Conservation (phyloP, 2,113 vertebrate genomes). For the Bucco capensis region DNA sequence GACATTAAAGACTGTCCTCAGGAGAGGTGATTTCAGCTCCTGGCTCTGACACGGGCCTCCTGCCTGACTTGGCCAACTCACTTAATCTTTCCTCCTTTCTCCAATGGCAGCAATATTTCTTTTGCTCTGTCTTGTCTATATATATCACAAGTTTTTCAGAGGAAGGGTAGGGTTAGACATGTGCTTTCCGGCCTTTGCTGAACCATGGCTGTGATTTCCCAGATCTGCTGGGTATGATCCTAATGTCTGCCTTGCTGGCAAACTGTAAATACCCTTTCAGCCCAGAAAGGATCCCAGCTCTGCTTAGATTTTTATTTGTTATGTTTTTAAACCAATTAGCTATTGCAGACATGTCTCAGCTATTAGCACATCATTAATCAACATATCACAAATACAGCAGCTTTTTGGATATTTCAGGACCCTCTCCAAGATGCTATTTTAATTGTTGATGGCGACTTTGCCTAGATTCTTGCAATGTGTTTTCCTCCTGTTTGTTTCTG, state of each 20-base stretch:
- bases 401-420: neutral
- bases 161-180: neutral
- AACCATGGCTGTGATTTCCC: neutral
- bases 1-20: neutral
- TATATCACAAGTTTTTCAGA: neutral
- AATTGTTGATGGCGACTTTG: neutral
- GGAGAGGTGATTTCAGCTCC: conserved; percentile 49
- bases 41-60: neutral
- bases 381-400: neutral
- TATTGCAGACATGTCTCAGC: neutral
- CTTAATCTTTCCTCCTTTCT: neutral
- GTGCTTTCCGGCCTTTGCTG: neutral
- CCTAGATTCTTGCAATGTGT: neutral
- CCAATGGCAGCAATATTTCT: neutral
- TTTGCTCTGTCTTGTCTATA: neutral
- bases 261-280: neutral
- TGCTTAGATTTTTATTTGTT: neutral
- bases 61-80: conserved; percentile 35
- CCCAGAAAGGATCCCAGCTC: neutral
- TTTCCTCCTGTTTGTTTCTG: neutral
- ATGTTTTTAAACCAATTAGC: neutral
- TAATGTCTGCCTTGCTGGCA: neutral
- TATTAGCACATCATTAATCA: conserved; percentile 10
- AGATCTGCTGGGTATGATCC: neutral
- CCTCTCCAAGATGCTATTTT: neutral